A percentile compares a stretch with the other conserved stretches of the same genome.
Evolutionary conservation across 2,797 vertebrate genomes (phyloP).

Genomic region (Brotula barbata): DNA sequence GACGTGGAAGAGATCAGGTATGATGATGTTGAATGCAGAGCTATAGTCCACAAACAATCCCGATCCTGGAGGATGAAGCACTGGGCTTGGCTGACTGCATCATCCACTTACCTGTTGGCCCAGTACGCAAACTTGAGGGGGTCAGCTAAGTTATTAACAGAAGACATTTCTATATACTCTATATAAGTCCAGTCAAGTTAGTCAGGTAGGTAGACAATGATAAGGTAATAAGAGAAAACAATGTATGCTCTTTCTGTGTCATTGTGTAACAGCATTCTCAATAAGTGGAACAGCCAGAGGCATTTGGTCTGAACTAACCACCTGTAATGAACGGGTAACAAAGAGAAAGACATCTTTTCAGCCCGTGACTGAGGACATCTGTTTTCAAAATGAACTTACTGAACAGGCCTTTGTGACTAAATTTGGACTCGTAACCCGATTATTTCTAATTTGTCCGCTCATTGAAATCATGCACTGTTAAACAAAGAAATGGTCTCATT

Average conservation of each 20-base stretch:
- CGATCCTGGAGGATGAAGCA: no score
- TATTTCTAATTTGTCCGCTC: constrained; percentile 21
- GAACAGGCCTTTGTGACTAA: constrained; percentile 54
- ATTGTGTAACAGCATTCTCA: constrained; percentile 32
- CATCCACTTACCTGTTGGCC: no score
- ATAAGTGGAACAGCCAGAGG: constrained; percentile 25
- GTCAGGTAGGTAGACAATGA: constrained; percentile 28
- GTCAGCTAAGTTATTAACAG: constrained; percentile 15
- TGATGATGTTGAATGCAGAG: no score
- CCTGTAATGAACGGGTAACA: constrained; percentile 50
- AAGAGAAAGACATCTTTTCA: constrained; percentile 25
- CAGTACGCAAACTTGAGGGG: no score
- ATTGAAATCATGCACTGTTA: constrained; percentile 32
- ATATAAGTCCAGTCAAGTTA: no score
- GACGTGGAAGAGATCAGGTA: no score
- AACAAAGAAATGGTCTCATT: constrained; percentile 46
- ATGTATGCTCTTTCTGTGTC: constrained; percentile 35
- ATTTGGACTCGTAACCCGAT: constrained; percentile 8
- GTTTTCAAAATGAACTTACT: constrained; percentile 39
- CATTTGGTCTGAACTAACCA: constrained; percentile 32
- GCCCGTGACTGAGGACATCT: constrained; percentile 1
- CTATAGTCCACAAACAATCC: no score
- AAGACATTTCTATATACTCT: not conserved
- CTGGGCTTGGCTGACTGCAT: no score
- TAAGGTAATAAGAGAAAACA: constrained; percentile 39